A percentile compares a stretch with the other conserved stretches of the same genome.
phyloP scores from a whole-genome alignment of 2,797 vertebrate genomes.

The Okamejei kenojei region DNA sequence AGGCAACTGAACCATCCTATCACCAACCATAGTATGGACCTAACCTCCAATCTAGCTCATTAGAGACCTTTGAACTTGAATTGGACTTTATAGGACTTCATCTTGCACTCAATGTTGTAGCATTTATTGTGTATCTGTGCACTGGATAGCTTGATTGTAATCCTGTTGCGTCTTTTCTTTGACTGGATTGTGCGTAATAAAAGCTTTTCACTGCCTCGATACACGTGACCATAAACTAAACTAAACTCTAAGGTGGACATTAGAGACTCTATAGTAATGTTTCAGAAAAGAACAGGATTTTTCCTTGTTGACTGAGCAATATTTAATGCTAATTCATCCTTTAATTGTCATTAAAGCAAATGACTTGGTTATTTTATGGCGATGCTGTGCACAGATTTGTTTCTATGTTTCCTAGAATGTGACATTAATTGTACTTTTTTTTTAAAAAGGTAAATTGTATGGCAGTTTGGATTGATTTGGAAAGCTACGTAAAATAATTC shows the following conservation, averaged over 20 bases:
- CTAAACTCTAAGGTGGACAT: neutral
- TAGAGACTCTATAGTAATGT: neutral
- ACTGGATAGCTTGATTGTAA: too few species aligned
- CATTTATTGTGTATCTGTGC: too few species aligned
- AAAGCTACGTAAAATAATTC: neutral
- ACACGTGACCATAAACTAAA: too few species aligned
- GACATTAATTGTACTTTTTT: neutral
- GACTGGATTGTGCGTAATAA: too few species aligned
- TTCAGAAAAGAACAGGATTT: neutral
- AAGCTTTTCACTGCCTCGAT: too few species aligned
- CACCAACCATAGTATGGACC: too few species aligned
- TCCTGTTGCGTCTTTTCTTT: too few species aligned
- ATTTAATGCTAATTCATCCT: neutral
- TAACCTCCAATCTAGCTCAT: too few species aligned
- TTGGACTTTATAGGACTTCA: too few species aligned
- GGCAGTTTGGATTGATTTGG: neutral
- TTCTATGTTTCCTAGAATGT: neutral
- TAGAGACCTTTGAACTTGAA: too few species aligned
- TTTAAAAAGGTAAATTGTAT: neutral
- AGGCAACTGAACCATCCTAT: too few species aligned
- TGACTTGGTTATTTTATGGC: neutral
- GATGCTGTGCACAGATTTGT: neutral
- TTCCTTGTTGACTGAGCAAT: neutral
- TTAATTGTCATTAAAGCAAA: neutral
- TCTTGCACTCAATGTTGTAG: too few species aligned